phyloP scores from a whole-genome alignment of 1,140 invertebrate species.

The Frieseomelitta varia region DNA sequence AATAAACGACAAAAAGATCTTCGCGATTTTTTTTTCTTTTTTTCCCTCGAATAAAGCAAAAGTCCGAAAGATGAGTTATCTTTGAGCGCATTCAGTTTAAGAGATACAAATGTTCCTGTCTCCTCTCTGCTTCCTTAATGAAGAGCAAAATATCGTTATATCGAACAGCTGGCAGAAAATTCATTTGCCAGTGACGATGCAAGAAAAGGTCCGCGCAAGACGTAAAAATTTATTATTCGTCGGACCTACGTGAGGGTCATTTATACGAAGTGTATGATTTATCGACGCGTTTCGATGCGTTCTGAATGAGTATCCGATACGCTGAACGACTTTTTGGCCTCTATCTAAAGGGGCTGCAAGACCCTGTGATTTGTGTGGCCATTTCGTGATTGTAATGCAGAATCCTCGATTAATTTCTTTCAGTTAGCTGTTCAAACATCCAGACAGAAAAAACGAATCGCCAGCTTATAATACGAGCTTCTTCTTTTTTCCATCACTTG shows the following conservation, averaged over 20 bases:
- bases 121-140: not conserved
- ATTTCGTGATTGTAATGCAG: slow-evolving; percentile 49
- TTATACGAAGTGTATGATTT: slow-evolving; percentile 49
- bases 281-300: slow-evolving; percentile 33
- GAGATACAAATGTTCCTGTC: slow-evolving; percentile 12
- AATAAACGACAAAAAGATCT: not conserved
- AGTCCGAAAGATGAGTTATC: not conserved
- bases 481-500: not conserved
- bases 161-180: slow-evolving; percentile 34
- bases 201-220: slow-evolving; percentile 16
- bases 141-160: not conserved
- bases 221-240: slow-evolving; percentile 46
- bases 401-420: slow-evolving; percentile 52
- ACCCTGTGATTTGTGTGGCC: slow-evolving; percentile 48
- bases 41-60: not conserved
- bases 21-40: not conserved
- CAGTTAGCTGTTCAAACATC: slow-evolving; percentile 22
- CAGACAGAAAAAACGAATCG: not conserved
- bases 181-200: slow-evolving; percentile 18
- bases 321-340: slow-evolving; percentile 42
- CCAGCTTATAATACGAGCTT: not conserved
- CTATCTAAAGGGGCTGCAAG: slow-evolving; percentile 35
- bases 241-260: slow-evolving; percentile 20
- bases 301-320: slow-evolving; percentile 38
- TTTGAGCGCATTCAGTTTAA: not conserved